Conservation (phyloP, 2,113 vertebrate species). For the Mugil cephalus region DNA sequence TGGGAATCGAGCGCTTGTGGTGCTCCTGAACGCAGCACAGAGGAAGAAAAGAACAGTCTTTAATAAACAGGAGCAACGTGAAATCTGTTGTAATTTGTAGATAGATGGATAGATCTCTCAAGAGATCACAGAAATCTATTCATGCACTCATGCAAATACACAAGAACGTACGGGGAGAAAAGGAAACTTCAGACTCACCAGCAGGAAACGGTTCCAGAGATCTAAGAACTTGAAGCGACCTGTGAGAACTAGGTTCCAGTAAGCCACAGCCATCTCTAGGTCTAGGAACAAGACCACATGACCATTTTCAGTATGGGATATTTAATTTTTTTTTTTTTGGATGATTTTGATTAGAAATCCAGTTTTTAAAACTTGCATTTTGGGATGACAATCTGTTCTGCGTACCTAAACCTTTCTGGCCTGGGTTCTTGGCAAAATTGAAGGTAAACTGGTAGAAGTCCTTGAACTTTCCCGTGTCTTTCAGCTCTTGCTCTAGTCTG, state of each 20-base stretch:
- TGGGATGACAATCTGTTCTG: neutral
- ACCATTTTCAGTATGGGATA: neutral
- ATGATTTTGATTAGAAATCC: too few species aligned
- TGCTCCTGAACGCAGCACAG: slow-evolving; percentile 86
- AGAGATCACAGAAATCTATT: too few species aligned
- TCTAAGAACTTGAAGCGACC: slow-evolving; percentile 97
- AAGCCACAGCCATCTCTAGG: slow-evolving; percentile 96
- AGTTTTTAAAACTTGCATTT: too few species aligned
- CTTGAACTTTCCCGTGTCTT: slow-evolving; percentile 93
- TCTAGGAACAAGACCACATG: slow-evolving; percentile 78
- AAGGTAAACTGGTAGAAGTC: slow-evolving; percentile 98
- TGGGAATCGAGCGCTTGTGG: slow-evolving; percentile 96
- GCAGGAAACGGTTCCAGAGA: slow-evolving; percentile 95
- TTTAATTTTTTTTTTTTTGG: too few species aligned
- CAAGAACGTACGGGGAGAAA: too few species aligned
- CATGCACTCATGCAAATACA: too few species aligned
- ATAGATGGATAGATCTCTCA: too few species aligned
- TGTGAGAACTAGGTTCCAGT: slow-evolving; percentile 96
- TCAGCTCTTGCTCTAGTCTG: slow-evolving; percentile 93
- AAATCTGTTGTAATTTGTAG: neutral
- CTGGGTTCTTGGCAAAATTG: slow-evolving; percentile 97
- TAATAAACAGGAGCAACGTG: neutral
- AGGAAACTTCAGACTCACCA: slow-evolving; percentile 85
- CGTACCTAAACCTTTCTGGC: slow-evolving; percentile 97
- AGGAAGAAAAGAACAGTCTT: neutral